These are phyloP conservation scores for Drosophila ficusphila DNA, from an alignment of 1,140 invertebrate species.

Conservation along the genomic window DNA sequence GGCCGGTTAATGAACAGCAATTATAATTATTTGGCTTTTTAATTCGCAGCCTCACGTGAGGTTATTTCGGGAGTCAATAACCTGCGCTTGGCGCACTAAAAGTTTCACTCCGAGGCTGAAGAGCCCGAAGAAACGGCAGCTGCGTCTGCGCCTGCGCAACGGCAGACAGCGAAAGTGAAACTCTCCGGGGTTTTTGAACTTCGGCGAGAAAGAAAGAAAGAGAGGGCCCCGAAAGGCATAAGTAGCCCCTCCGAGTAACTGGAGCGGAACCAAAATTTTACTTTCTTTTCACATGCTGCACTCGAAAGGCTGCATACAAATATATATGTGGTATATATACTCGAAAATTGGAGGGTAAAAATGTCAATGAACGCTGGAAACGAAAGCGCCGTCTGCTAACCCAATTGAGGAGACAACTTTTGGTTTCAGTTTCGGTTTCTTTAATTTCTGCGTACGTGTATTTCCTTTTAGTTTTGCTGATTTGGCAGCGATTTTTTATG, in stretches of 20 bases:
- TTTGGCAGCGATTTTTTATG: slow-evolving; percentile 56
- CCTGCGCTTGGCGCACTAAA: slow-evolving; percentile 26
- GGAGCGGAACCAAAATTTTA: slow-evolving; percentile 76
- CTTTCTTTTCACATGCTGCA: slow-evolving; percentile 77
- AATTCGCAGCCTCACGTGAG: slow-evolving; percentile 33
- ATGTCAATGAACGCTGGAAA: slow-evolving; percentile 72
- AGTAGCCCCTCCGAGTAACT: slow-evolving; percentile 48
- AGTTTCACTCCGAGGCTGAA: slow-evolving; percentile 49
- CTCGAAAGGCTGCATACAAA: slow-evolving; percentile 6
- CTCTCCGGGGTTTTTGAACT: slow-evolving; percentile 75
- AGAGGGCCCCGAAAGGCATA: not conserved
- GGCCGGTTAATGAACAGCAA: slow-evolving; percentile 6
- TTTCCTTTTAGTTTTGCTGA: slow-evolving; percentile 46
- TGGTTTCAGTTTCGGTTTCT: slow-evolving; percentile 46
- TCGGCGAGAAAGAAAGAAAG: not conserved
- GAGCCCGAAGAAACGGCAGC: not conserved
- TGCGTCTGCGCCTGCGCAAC: slow-evolving; percentile 49
- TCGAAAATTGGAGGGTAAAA: not conserved
- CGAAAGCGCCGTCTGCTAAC: slow-evolving; percentile 71
- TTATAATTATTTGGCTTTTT: slow-evolving; percentile 1
- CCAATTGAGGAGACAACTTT: slow-evolving; percentile 57
- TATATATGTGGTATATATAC: not conserved
- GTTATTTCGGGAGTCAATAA: slow-evolving; percentile 34
- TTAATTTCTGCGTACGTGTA: slow-evolving; percentile 12
- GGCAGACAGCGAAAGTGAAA: slow-evolving; percentile 76